These are phyloP conservation scores for Episyrphus balteatus DNA, from an alignment of 1,140 invertebrate genomes.

Conservation along the genomic window DNA sequence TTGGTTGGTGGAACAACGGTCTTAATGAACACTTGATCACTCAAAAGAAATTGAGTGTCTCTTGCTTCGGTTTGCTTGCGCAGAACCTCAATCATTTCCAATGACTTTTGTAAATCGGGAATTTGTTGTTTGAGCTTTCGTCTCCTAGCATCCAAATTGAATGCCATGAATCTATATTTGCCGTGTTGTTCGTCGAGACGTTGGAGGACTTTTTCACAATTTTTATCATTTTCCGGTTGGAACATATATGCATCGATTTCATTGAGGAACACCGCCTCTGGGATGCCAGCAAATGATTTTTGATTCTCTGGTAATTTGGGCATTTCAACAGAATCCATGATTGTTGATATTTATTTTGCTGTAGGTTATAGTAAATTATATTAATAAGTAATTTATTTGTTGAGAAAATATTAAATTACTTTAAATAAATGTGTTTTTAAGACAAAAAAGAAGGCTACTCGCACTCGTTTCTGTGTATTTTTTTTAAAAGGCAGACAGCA, in stretches of 20 bases:
- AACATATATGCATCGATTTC: slow-evolving; percentile 92
- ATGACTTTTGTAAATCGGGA: slow-evolving; percentile 81
- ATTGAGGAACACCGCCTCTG: slow-evolving; percentile 74
- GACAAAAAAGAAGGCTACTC: no score
- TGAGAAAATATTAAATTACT: no score
- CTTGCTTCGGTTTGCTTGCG: slow-evolving; percentile 69
- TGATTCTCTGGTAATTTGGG: slow-evolving; percentile 42
- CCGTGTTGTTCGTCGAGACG: slow-evolving; percentile 82
- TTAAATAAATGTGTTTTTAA: no score
- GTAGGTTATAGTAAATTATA: no score
- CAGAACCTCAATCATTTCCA: slow-evolving; percentile 87
- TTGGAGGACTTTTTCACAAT: slow-evolving; percentile 72
- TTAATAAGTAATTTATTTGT: no score
- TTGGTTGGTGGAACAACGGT: slow-evolving; percentile 80
- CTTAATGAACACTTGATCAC: slow-evolving; percentile 91
- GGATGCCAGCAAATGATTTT: slow-evolving; percentile 68
- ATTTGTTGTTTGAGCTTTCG: slow-evolving; percentile 79
- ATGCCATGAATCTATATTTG: slow-evolving; percentile 97
- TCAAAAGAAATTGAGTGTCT: slow-evolving; percentile 86
- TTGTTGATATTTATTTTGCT: slow-evolving; percentile 25
- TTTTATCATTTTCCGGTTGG: slow-evolving; percentile 63
- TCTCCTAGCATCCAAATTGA: slow-evolving; percentile 72
- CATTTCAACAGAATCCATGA: slow-evolving; percentile 35
- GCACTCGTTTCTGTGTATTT: no score
- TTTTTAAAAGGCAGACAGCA: no score